Conservation (phyloP, 2,113 vertebrate species). For the Oryzias curvinotus region DNA sequence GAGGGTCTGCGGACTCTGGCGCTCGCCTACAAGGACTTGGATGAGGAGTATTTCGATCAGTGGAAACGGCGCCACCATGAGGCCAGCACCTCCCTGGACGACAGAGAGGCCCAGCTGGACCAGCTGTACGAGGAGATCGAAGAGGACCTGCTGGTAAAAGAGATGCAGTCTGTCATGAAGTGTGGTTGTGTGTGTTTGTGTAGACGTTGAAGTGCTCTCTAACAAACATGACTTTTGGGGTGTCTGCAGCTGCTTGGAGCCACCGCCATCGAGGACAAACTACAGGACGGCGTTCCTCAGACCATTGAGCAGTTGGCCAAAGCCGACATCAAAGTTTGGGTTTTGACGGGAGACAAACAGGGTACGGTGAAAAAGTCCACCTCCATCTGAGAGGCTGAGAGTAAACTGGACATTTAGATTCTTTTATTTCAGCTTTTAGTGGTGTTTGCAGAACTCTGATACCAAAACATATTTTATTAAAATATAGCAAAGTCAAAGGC, state of each 20-base stretch:
- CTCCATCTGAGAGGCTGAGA: no score
- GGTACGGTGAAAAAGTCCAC: conserved; percentile 66
- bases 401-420: no score
- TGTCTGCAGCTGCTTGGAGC: conserved; percentile 84
- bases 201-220: no score
- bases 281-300: conserved; percentile 91
- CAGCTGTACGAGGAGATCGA: conserved; percentile 90
- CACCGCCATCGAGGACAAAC: conserved; percentile 94
- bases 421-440: no score
- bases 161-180: not conserved
- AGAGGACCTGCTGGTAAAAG: conserved; percentile 85
- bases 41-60: conserved; percentile 77
- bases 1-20: conserved; percentile 90
- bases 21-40: conserved; percentile 88
- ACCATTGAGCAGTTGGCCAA: conserved; percentile 87
- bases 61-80: conserved; percentile 86
- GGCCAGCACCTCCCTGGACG: conserved; percentile 82
- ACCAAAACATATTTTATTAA: no score
- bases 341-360: conserved; percentile 97
- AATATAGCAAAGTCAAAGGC: no score
- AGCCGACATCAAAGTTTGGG: conserved; percentile 94
- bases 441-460: no score
- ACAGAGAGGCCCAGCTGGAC: conserved; percentile 81
- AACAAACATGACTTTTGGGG: not conserved
- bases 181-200: not conserved